Evolutionary conservation across 2,113 vertebrate species (phyloP).

Genomic region (Zapornia atra): DNA sequence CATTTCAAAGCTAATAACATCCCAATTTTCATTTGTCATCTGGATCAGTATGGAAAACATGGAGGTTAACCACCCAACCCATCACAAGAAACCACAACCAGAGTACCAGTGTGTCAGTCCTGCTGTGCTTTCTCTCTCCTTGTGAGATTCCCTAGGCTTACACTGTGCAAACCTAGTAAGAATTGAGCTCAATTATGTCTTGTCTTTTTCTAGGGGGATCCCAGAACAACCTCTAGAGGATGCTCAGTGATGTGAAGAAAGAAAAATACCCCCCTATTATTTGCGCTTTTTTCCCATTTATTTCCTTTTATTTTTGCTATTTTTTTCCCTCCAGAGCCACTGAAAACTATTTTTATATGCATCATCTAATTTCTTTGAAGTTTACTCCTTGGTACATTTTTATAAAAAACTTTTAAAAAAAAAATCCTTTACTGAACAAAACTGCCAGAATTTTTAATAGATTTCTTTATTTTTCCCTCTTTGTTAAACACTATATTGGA

Average conservation of each 20-base stretch:
- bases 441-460: slow-evolving; percentile 59
- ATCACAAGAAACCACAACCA: fast-evolving
- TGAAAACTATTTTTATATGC: slow-evolving; percentile 83
- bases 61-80: not conserved
- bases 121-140: not conserved
- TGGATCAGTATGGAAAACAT: not conserved
- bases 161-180: not conserved
- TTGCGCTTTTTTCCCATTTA: slow-evolving; percentile 17
- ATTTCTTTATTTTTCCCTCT: slow-evolving; percentile 50
- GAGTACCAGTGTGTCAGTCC: not conserved
- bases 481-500: not conserved
- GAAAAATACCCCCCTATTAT: not conserved
- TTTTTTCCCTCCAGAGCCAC: slow-evolving; percentile 73
- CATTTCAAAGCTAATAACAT: not conserved
- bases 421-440: slow-evolving; percentile 34
- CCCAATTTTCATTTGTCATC: not conserved
- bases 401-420: slow-evolving; percentile 37
- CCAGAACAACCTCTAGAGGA: slow-evolving; percentile 86
- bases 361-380: slow-evolving; percentile 66
- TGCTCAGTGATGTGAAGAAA: slow-evolving; percentile 91
- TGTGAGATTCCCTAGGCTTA: not conserved
- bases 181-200: not conserved
- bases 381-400: slow-evolving; percentile 71
- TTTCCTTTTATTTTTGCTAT: slow-evolving; percentile 31
- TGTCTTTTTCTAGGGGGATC: slow-evolving; percentile 82